These are phyloP conservation scores for Ceyx melanurus DNA, from an alignment of 2,113 vertebrate genomes.

Conservation along the genomic window DNA sequence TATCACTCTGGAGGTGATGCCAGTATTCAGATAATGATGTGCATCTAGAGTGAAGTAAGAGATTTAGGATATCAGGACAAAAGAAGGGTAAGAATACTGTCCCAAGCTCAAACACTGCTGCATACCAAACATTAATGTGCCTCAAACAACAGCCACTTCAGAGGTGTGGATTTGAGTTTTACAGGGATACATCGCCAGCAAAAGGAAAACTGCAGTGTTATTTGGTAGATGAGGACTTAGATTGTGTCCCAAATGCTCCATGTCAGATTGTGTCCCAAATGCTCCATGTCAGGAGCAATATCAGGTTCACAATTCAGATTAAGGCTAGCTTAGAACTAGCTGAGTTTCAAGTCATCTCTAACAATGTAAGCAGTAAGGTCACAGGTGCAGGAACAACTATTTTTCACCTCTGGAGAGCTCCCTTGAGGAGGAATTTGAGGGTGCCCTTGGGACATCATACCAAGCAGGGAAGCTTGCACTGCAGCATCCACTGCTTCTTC, in stretches of 20 bases:
- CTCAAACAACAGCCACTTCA: background rate
- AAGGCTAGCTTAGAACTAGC: background rate
- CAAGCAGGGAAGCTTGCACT: background rate
- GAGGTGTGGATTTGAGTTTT: background rate
- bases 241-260: background rate
- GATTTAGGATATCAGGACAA: background rate
- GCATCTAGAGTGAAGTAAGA: background rate
- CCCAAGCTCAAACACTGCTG: background rate
- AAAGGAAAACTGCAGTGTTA: background rate
- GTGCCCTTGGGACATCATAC: background rate
- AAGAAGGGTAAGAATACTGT: background rate
- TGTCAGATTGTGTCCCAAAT: background rate
- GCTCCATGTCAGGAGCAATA: background rate
- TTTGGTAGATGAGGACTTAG: background rate
- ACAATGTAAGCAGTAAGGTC: background rate
- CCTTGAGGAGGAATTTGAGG: background rate
- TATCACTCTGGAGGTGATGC: background rate
- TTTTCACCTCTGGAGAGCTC: background rate
- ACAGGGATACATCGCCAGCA: background rate
- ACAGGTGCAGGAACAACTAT: background rate
- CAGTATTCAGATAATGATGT: background rate
- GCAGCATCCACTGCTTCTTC: background rate
- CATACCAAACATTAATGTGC: background rate
- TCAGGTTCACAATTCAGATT: background rate
- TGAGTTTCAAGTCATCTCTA: background rate